phyloP scores from a whole-genome alignment of 2,797 vertebrate species.

The Antennarius maculatus region DNA sequence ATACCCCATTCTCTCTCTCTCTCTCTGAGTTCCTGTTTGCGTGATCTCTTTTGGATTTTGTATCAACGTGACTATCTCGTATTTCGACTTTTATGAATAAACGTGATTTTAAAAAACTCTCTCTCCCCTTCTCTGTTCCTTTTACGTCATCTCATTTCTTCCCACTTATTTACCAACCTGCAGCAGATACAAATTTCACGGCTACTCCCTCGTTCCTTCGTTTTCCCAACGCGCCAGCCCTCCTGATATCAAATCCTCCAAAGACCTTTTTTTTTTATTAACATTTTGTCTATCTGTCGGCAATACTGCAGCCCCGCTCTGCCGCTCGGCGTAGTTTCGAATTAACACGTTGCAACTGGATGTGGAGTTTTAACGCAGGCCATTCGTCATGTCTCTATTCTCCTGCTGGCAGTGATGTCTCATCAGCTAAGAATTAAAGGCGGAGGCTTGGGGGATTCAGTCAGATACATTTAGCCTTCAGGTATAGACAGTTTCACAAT shows the following conservation, averaged over 20 bases:
- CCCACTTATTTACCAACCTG: constrained; percentile 34
- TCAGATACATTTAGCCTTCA: constrained; percentile 54
- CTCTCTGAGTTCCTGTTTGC: constrained; percentile 23
- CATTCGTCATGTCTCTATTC: constrained; percentile 71
- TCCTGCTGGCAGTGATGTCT: constrained; percentile 63
- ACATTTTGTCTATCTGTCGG: constrained; percentile 6
- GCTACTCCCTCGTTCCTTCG: constrained; percentile 24
- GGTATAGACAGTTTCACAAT: constrained; percentile 66
- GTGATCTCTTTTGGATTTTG: no score
- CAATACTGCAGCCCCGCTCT: constrained; percentile 33
- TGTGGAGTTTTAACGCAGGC: constrained; percentile 58
- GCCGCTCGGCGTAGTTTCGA: constrained; percentile 40
- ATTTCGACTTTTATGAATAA: no score
- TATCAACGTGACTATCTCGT: no score
- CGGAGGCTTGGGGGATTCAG: constrained; percentile 51
- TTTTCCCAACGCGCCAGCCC: constrained; percentile 28
- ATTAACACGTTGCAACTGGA: constrained; percentile 65
- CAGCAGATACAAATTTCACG: constrained; percentile 34
- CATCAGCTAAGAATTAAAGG: constrained; percentile 69
- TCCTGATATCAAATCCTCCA: constrained; percentile 30
- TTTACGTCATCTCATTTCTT: constrained; percentile 42
- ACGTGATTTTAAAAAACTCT: no score
- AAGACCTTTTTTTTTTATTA: constrained; percentile 6
- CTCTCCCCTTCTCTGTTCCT: background rate
- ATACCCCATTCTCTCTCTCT: constrained; percentile 16